Evolutionary conservation across 1,140 invertebrate species (phyloP).

Genomic region (Drosophila arizonae): DNA sequence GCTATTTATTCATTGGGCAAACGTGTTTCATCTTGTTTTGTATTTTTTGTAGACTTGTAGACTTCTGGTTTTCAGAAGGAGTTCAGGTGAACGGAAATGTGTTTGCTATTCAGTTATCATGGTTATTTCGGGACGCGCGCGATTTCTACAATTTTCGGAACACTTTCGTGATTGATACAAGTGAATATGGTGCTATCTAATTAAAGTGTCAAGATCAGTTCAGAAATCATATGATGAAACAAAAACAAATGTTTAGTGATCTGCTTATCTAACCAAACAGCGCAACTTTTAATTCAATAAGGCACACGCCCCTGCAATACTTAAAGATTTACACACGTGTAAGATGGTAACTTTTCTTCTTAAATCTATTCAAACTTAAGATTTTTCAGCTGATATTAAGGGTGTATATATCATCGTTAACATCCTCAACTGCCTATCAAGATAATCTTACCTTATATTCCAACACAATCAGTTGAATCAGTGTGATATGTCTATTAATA

Average conservation of each 20-base stretch:
- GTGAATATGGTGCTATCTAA: not conserved
- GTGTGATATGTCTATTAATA: no score
- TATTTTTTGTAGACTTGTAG: not conserved
- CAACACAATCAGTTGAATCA: no score
- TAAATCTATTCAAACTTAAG: no score
- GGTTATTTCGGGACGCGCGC: constrained; percentile 43
- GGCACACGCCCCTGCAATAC: not conserved
- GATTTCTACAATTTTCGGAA: constrained; percentile 23
- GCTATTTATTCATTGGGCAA: constrained; percentile 19
- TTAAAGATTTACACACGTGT: not conserved
- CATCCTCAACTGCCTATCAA: no score
- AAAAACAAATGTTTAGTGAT: not conserved
- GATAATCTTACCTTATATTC: no score
- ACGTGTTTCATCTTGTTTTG: no score
- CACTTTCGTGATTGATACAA: not conserved
- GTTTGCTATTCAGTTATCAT: constrained; percentile 58
- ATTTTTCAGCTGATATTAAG: no score
- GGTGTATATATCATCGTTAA: no score
- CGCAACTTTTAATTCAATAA: not conserved
- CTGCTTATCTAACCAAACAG: not conserved
- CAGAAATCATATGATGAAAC: not conserved
- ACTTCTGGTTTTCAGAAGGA: not conserved
- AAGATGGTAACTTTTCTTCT: not conserved
- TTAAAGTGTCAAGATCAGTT: not conserved
- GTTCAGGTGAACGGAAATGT: constrained; percentile 9